Evolutionary conservation across 2,113 vertebrate genomes (phyloP), one percentile per base, ranked within the genome.

Genomic region (Oceanodroma tethys): DNA sequence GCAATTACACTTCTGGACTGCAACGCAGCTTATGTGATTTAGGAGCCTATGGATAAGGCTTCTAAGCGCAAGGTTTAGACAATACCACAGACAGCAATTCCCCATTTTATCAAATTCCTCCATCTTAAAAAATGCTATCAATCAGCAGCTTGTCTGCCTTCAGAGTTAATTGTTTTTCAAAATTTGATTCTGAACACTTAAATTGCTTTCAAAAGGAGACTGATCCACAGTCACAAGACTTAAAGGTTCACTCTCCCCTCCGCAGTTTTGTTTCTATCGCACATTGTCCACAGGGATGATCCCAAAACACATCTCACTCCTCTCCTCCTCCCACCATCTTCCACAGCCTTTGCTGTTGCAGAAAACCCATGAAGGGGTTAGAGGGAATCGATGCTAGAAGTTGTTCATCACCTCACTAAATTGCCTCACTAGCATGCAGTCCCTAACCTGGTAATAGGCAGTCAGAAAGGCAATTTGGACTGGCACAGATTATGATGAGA

Each of bases 231-330:
- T 6, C 62, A 42, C 34, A 17, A 11, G 34, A 14, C 38, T 38
- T 43, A 43, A 40, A 32, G 36, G 73, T 13, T 62, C 55, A 1
- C 19, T 11, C 56, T 74, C 32, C 29, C 25, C 43, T 53, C 60
- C 0, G 2, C 15, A 18, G 43, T 15, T 74, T 9, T 19, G 34
- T 42, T 78, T 32, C 60, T 17, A 13, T 12, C 1, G 1, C 26
- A 3, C 32, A 7, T 7, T 1, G 1, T 6, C 50, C 30, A 3
- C 26, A 2, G 60, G 47, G 73, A 20, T 2, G 3, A 27, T 20
- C 43, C 38, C 88, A 4, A 63, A 32, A 6, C 48, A 7, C 3
- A 0, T 19, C 23, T 58, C 26, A 0, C 55, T 16, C 10, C 52
- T 10, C 70, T 38, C 36, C 53, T 38, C 76, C 71, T 50, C 65